Evolutionary conservation across 2,113 vertebrate genomes (phyloP).

Genomic region (Phalacrocorax carbo): DNA sequence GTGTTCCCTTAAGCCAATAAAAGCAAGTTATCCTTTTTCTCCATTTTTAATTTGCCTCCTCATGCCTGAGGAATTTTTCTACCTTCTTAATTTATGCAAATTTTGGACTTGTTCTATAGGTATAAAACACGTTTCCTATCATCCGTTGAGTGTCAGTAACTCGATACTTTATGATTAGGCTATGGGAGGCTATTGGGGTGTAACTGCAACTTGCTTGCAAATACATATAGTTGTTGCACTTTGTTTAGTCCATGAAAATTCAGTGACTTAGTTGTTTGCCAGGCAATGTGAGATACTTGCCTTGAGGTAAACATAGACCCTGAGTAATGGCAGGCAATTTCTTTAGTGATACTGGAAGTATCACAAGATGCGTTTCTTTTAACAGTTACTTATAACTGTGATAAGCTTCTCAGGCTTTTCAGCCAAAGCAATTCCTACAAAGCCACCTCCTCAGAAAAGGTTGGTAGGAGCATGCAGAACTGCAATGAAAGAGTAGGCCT

Average conservation of each 20-base stretch:
- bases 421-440: conserved; percentile 21
- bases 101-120: neutral
- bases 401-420: conserved; percentile 26
- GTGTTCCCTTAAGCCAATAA: neutral
- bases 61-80: neutral
- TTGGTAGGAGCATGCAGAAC: neutral
- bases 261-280: neutral
- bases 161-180: neutral
- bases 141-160: neutral
- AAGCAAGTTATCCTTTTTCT: neutral
- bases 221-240: neutral
- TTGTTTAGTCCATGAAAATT: neutral
- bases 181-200: neutral
- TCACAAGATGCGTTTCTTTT: conserved; percentile 6
- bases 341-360: neutral
- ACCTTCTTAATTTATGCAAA: neutral
- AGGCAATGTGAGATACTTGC: neutral
- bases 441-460: neutral
- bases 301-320: neutral
- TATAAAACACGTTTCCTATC: neutral
- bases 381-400: neutral
- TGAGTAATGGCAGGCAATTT: neutral
- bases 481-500: neutral
- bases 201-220: neutral
- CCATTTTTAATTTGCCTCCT: neutral